These are phyloP conservation scores for Ricordea florida DNA, from an alignment of 92 coral and sea anemone species.

Conservation along the genomic window DNA sequence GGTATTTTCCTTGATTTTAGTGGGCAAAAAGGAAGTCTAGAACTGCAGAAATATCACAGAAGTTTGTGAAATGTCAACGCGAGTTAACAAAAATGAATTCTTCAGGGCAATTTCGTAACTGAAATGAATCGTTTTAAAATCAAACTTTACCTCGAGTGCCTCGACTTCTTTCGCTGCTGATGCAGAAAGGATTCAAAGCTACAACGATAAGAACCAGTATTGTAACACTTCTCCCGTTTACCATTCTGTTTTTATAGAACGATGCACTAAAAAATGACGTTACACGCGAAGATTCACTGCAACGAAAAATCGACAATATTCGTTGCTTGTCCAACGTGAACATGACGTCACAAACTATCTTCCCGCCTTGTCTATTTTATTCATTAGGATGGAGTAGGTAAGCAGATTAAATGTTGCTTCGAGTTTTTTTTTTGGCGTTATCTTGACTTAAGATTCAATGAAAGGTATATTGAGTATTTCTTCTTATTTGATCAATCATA, in stretches of 20 bases:
- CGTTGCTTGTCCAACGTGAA: slow-evolving; percentile 13
- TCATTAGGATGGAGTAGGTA: slow-evolving; percentile 14
- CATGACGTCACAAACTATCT: slow-evolving; percentile 14
- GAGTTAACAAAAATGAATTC: too few relatives aligned
- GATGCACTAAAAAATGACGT: not conserved
- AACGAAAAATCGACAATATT: not conserved
- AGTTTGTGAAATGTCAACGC: too few relatives aligned
- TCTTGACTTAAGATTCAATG: too few relatives aligned
- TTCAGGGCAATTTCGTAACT: too few relatives aligned
- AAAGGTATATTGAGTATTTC: too few relatives aligned
- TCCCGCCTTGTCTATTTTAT: slow-evolving; percentile 3
- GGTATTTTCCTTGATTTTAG: too few relatives aligned
- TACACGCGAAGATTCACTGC: not conserved
- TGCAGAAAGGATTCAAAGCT: not conserved
- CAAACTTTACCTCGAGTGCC: slow-evolving; percentile 6
- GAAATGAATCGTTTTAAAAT: not conserved
- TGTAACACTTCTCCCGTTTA: not conserved
- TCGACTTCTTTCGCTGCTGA: not conserved
- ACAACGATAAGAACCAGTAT: not conserved
- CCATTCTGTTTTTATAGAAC: not conserved
- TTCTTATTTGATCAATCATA: too few relatives aligned
- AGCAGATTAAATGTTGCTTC: not conserved
- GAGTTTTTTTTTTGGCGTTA: not conserved
- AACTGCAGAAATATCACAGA: too few relatives aligned
- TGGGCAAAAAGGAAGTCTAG: too few relatives aligned